phyloP scores from a whole-genome alignment of 1,140 invertebrate species.

The Sycophaga agraensis region DNA sequence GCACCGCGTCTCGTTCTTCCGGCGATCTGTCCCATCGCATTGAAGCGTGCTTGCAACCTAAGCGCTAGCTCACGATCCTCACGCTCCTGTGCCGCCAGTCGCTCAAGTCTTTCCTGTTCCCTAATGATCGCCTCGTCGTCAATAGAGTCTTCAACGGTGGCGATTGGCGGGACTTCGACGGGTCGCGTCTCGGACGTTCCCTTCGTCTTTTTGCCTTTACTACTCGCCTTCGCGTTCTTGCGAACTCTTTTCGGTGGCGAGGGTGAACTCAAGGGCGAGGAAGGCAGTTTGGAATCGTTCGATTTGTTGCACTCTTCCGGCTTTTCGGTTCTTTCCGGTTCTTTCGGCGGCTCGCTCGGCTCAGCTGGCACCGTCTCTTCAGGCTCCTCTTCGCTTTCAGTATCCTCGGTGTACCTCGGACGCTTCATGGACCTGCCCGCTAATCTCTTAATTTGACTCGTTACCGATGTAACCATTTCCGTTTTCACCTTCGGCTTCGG shows the following conservation, averaged over 20 bases:
- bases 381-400: background rate
- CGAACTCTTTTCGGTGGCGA: background rate
- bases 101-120: constrained; percentile 48
- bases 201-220: constrained; percentile 9
- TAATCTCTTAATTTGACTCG: constrained; percentile 21
- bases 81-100: constrained; percentile 46
- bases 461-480: background rate
- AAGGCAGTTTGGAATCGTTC: background rate
- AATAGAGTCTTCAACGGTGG: background rate
- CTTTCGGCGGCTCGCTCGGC: background rate
- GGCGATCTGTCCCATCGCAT: constrained; percentile 48
- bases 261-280: background rate
- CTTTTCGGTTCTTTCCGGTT: background rate
- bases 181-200: background rate
- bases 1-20: constrained; percentile 45
- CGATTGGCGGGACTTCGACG: background rate
- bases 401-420: constrained; percentile 9
- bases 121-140: constrained; percentile 40
- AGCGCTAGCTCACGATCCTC: constrained; percentile 49
- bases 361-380: background rate
- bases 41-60: constrained; percentile 47
- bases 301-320: background rate
- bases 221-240: background rate
- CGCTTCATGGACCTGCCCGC: constrained; percentile 11
- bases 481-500: constrained; percentile 10